Conservation (phyloP, 2,113 vertebrate species). For the Hemiprocne comata region DNA sequence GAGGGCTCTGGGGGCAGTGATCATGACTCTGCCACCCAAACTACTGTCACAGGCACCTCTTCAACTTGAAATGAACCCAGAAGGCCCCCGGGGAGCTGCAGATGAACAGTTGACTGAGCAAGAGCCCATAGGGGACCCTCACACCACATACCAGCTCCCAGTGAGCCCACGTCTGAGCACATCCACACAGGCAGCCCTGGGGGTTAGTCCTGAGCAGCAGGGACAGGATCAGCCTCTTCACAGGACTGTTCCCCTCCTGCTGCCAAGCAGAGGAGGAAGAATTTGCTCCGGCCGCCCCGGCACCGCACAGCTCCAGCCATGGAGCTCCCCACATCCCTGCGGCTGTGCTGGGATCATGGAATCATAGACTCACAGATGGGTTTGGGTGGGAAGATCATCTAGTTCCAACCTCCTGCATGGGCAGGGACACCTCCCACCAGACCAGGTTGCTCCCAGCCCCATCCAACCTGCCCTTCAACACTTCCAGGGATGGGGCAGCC, state of each 20-base stretch:
- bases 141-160: background rate
- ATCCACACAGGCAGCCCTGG: fast-evolving
- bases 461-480: no score
- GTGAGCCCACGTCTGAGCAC: fast-evolving
- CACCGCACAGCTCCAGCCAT: background rate
- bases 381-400: no score
- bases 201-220: background rate
- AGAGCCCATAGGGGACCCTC: fast-evolving
- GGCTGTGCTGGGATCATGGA: background rate
- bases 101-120: background rate
- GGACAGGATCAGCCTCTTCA: background rate
- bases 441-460: no score
- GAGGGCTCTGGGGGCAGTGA: background rate
- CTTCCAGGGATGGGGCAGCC: no score
- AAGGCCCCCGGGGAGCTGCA: background rate
- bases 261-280: background rate
- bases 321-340: background rate
- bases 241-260: background rate
- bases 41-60: background rate
- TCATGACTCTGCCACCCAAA: fast-evolving
- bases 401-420: no score
- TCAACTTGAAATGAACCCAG: background rate
- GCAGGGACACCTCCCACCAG: no score
- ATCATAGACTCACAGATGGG: no score
- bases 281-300: fast-evolving